Conservation (phyloP, 2,113 vertebrate species). For the Stomatorhinus ivindoensis region DNA sequence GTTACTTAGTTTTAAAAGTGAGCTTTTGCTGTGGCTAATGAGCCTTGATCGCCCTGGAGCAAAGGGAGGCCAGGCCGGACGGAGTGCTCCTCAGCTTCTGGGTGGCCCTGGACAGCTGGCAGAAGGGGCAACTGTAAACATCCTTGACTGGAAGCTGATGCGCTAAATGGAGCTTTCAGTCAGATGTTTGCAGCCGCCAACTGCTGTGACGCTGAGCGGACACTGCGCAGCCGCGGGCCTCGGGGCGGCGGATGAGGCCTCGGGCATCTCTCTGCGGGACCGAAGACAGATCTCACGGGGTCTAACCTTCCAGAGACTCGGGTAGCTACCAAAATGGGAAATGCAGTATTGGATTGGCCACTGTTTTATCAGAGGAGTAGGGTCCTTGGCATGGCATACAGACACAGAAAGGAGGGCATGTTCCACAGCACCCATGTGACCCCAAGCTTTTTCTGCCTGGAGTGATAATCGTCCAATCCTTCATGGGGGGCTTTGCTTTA, state of each 20-base stretch:
- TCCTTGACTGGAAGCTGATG: slow-evolving; percentile 84
- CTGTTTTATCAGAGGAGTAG: not conserved
- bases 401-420: not conserved
- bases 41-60: not conserved
- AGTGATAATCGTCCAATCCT: not conserved
- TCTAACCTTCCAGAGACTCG: not conserved
- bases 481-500: not conserved
- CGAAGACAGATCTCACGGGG: not conserved
- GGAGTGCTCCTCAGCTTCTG: not conserved
- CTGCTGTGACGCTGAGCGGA: slow-evolving; percentile 44
- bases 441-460: not conserved
- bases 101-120: slow-evolving; percentile 7
- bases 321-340: not conserved
- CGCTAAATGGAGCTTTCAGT: slow-evolving; percentile 74
- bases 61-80: not conserved
- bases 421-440: not conserved
- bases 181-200: slow-evolving; percentile 81
- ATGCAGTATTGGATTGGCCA: not conserved
- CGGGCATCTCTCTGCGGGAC: not conserved
- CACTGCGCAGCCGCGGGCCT: not conserved
- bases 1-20: not conserved
- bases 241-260: not conserved
- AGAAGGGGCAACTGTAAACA: slow-evolving; percentile 48
- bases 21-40: not conserved
- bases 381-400: not conserved